These are phyloP conservation scores for Calycopis cecrops DNA, from an alignment of 1,140 invertebrate genomes.

Conservation along the genomic window DNA sequence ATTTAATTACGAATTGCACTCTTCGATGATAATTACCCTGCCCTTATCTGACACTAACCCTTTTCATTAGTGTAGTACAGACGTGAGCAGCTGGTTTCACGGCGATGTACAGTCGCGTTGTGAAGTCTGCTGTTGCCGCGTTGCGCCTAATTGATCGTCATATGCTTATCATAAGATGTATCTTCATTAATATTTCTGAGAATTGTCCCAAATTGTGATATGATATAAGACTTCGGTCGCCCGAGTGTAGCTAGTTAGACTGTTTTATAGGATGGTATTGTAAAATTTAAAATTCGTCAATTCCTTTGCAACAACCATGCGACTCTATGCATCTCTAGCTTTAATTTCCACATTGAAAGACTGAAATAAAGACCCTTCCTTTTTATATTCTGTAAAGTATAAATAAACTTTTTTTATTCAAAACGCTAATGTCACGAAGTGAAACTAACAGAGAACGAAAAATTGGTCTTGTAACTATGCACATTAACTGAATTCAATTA, in stretches of 20 bases:
- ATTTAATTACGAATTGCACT: constrained; percentile 17
- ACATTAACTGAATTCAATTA: too few relatives aligned
- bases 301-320: constrained; percentile 9
- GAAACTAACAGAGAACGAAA: background rate
- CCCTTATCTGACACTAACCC: background rate
- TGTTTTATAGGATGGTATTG: constrained; percentile 4
- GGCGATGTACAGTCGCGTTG: too few relatives aligned
- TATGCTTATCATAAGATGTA: constrained; percentile 4
- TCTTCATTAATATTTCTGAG: constrained; percentile 4
- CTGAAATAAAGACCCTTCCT: constrained; percentile 2
- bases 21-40: constrained; percentile 13
- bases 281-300: constrained; percentile 10
- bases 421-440: background rate
- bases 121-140: too few relatives aligned
- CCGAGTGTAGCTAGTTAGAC: constrained; percentile 5
- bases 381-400: too few relatives aligned
- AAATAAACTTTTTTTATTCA: too few relatives aligned
- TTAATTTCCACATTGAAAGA: constrained; percentile 3
- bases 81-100: too few relatives aligned
- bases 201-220: constrained; percentile 9
- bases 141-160: background rate
- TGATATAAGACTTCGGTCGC: constrained; percentile 10
- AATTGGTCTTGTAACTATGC: background rate
- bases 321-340: constrained; percentile 5
- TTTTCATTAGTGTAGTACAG: too few relatives aligned